Evolutionary conservation across 92 coral and sea anemone genomes (phyloP), one percentile per base, ranked within the genome.

Genomic region (Paramuricea clavata): DNA sequence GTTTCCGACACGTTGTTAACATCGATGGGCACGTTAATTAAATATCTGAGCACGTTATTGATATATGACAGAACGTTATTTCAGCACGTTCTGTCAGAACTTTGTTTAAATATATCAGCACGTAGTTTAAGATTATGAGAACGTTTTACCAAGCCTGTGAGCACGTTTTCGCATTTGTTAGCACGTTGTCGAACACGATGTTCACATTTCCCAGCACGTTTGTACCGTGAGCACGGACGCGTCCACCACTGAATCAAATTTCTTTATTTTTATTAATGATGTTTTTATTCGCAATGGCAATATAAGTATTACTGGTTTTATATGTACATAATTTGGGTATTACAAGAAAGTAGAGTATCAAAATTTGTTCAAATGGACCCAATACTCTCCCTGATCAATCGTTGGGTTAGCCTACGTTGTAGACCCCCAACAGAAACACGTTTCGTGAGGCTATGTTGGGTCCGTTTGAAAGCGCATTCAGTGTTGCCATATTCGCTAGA

Each of bases 301-400:
- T 15, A 60, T 22, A 6, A 2, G 31, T 47, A 47, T 6, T 6
- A 2, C 27, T 54, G 72, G 36, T 65, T 62, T 65, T 65, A 31
- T 65, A 28, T 65, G 72, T 65, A 65, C 27, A 65, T 65, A 65
- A n/a, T 65, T 28, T 30, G 39, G 72, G 21, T 28, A 39, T 39
- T 56, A n/a, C 26, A 31, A 65, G 21, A 65, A 12, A 27, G 15
- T 60, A 22, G 68, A 39, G 44, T 39, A 39, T 39, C 44, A 10
- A 10, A 4, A 10, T 10, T 39, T 10, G 44, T 39, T 39, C 10
- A 39, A 39, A n/a, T n/a, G n/a, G n/a, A n/a, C n/a, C n/a, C n/a
- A n/a, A n/a, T n/a, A n/a, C n/a, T n/a, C n/a, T n/a, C n/a, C n/a
- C n/a, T n/a, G n/a, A n/a, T n/a, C n/a, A n/a, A n/a, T n/a, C n/a